These are phyloP conservation scores for Lutraria rhynchaena DNA, from an alignment of 1,140 invertebrate genomes.

Conservation along the genomic window DNA sequence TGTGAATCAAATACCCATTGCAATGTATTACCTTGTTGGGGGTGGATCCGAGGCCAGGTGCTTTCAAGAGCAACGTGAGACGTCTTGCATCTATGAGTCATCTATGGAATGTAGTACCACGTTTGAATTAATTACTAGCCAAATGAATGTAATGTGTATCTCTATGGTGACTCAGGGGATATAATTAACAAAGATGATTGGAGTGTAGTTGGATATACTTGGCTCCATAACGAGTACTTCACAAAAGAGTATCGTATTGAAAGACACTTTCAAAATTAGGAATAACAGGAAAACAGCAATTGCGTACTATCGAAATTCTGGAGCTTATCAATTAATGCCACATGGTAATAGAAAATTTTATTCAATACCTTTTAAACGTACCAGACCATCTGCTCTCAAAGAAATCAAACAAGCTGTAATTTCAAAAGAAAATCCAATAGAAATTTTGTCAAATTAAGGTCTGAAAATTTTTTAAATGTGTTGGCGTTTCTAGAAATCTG, in stretches of 20 bases:
- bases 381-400: conserved; percentile 2
- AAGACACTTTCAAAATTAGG: conserved; percentile 21
- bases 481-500: background rate
- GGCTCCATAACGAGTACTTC: conserved; percentile 29
- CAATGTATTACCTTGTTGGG: conserved; percentile 10
- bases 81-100: conserved; percentile 22
- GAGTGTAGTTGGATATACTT: conserved; percentile 36
- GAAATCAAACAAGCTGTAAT: background rate
- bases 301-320: conserved; percentile 1
- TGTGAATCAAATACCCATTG: background rate
- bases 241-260: conserved; percentile 4
- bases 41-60: conserved; percentile 1
- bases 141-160: conserved; percentile 15
- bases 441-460: background rate
- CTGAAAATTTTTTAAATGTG: background rate
- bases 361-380: conserved; percentile 8
- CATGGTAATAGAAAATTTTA: conserved; percentile 20
- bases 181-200: conserved; percentile 27
- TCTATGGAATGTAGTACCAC: background rate
- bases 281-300: conserved; percentile 9
- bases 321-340: conserved; percentile 14
- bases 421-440: background rate
- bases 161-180: conserved; percentile 26
- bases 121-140: conserved; percentile 1
- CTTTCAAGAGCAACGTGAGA: conserved; percentile 16